phyloP scores from a whole-genome alignment of 2,888 invertebrate species.

The Pelosia muscerda region DNA sequence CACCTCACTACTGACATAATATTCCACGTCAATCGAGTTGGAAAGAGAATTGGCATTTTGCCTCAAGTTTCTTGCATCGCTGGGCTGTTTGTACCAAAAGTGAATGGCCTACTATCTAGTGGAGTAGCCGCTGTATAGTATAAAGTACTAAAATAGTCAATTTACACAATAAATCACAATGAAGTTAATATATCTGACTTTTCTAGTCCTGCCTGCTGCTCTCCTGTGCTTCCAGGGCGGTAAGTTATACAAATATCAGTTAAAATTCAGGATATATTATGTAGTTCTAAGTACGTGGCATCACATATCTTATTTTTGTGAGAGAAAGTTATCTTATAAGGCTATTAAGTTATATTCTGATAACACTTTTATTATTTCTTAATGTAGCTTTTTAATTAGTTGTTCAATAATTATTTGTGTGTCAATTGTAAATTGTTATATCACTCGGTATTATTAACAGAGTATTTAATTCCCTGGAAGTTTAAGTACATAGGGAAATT shows the following conservation, averaged over 20 bases:
- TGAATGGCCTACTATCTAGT: slow-evolving; percentile 76
- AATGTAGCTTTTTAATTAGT: not conserved
- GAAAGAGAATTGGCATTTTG: slow-evolving; percentile 82
- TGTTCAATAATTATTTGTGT: not conserved
- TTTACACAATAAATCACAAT: slow-evolving; percentile 79
- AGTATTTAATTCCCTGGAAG: not conserved
- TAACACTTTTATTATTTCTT: not conserved
- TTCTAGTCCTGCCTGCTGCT: slow-evolving; percentile 90
- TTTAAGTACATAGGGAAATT: not conserved
- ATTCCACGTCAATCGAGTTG: slow-evolving; percentile 88
- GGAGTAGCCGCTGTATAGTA: slow-evolving; percentile 63
- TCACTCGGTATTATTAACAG: slow-evolving; percentile 22
- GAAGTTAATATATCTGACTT: slow-evolving; percentile 89
- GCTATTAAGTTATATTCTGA: not conserved
- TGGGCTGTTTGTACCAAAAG: slow-evolving; percentile 73
- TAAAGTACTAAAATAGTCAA: slow-evolving; percentile 54
- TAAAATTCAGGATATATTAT: slow-evolving; percentile 46
- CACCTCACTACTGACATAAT: slow-evolving; percentile 76
- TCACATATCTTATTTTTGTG: slow-evolving; percentile 58
- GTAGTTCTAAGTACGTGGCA: slow-evolving; percentile 80
- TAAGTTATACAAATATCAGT: slow-evolving; percentile 84
- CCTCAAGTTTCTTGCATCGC: slow-evolving; percentile 69
- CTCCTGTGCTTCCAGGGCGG: slow-evolving; percentile 90
- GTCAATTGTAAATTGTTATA: not conserved
- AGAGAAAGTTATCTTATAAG: slow-evolving; percentile 60